Percentiles rank a stretch among this genome's conserved stretches.
These are phyloP conservation scores for Criorhina ranunculi DNA, from an alignment of 2,888 invertebrate genomes.

Conservation along the genomic window DNA sequence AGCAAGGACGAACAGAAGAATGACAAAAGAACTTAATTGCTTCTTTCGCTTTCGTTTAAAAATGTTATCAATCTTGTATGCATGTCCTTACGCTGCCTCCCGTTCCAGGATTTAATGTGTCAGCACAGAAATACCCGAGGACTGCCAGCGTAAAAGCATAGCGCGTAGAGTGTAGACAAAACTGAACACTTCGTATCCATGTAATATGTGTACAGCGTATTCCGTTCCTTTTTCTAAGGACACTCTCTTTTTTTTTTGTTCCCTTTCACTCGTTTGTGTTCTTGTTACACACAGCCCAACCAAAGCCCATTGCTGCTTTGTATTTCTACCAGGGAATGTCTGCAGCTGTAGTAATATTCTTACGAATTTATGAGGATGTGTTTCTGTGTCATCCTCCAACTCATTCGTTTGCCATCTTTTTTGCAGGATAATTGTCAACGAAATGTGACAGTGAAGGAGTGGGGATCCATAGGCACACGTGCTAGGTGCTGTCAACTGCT, in stretches of 20 bases:
- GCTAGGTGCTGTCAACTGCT: conserved; percentile 1
- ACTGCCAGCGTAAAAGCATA: background rate
- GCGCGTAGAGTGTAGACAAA: too few relatives aligned
- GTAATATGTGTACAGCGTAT: conserved; percentile 1
- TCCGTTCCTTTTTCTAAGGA: background rate
- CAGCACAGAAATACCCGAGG: background rate
- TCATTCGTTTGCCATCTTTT: background rate
- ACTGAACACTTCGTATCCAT: too few relatives aligned
- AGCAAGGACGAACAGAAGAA: background rate
- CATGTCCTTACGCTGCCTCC: conserved; percentile 11
- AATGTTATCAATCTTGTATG: conserved; percentile 28
- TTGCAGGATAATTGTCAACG: conserved; percentile 18
- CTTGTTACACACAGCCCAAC: too few relatives aligned
- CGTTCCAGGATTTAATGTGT: background rate
- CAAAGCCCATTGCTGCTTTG: background rate
- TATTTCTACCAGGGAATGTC: background rate
- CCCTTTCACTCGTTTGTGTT: background rate
- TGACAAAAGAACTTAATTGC: conserved; percentile 20
- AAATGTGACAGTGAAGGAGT: background rate
- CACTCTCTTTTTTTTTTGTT: background rate
- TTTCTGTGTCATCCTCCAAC: background rate
- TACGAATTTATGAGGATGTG: conserved; percentile 17
- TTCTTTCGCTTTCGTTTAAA: conserved; percentile 25
- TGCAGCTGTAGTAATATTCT: conserved; percentile 15
- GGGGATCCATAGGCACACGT: conserved; percentile 2